Conservation (phyloP, 1,140 invertebrate species). For the Araneus ventricosus region DNA sequence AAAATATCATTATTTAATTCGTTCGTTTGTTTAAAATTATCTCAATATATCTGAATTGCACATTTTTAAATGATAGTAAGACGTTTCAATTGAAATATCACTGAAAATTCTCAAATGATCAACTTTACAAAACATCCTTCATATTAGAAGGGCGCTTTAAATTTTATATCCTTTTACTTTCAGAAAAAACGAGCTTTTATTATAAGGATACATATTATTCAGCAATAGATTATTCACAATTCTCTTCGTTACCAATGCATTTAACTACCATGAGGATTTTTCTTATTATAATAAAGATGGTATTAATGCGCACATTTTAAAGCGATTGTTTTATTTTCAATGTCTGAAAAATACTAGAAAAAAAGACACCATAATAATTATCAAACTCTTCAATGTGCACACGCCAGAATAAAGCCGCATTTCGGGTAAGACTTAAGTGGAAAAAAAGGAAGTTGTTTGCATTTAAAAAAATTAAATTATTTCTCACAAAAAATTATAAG, state of each 20-base stretch:
- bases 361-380: neutral
- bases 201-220: neutral
- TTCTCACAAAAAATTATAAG: neutral
- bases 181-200: neutral
- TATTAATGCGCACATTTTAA: neutral
- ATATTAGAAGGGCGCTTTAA: neutral
- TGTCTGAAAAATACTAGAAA: neutral
- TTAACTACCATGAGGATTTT: neutral
- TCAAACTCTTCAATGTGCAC: slow-evolving; percentile 9
- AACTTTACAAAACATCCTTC: too few species aligned
- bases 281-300: neutral
- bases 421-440: neutral
- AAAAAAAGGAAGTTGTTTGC: neutral
- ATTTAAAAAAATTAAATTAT: neutral
- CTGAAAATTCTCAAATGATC: too few species aligned
- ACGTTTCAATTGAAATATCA: too few species aligned
- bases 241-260: neutral
- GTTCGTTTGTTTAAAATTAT: too few species aligned
- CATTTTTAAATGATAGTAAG: too few species aligned
- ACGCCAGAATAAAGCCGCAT: slow-evolving; percentile 1
- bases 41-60: too few species aligned
- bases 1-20: too few species aligned
- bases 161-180: neutral
- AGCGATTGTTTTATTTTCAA: neutral
- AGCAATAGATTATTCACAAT: neutral